A percentile compares a stretch with the other conserved stretches of the same genome.
Conservation (phyloP, 2,797 vertebrate genomes). For the Lutjanus argentimaculatus region DNA sequence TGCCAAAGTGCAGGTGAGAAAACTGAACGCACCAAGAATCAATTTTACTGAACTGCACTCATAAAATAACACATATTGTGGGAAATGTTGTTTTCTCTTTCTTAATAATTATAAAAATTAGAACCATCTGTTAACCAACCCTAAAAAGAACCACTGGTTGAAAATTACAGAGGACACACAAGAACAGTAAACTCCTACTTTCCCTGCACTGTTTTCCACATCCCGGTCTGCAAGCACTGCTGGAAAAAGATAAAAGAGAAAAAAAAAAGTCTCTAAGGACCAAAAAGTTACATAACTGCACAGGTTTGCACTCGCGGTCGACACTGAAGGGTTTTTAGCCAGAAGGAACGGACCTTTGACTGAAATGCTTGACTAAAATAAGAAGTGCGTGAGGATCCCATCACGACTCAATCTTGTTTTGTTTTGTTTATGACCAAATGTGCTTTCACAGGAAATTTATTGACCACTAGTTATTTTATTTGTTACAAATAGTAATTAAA, state of each 20-base stretch:
- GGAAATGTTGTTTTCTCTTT: neutral
- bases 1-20: constrained; percentile 91
- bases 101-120: constrained; percentile 21
- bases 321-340: constrained; percentile 21
- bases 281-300: constrained; percentile 60
- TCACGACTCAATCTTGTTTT: neutral
- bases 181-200: constrained; percentile 42
- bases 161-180: constrained; percentile 37
- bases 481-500: neutral
- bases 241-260: constrained; percentile 56
- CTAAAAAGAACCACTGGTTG: neutral
- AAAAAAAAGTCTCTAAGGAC: constrained; percentile 6
- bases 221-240: constrained; percentile 18
- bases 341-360: constrained; percentile 12
- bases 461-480: neutral
- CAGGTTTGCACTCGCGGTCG: constrained; percentile 11
- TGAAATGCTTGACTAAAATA: constrained; percentile 37
- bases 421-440: no score
- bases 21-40: neutral
- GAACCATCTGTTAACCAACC: constrained; percentile 1
- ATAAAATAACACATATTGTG: neutral
- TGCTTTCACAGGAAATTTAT: no score
- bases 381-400: neutral
- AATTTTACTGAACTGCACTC: neutral
- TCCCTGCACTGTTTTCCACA: constrained; percentile 17